Evolutionary conservation across 2,888 invertebrate genomes (phyloP), one percentile per base, ranked within the genome.

Genomic region (Drosophila leonis): DNA sequence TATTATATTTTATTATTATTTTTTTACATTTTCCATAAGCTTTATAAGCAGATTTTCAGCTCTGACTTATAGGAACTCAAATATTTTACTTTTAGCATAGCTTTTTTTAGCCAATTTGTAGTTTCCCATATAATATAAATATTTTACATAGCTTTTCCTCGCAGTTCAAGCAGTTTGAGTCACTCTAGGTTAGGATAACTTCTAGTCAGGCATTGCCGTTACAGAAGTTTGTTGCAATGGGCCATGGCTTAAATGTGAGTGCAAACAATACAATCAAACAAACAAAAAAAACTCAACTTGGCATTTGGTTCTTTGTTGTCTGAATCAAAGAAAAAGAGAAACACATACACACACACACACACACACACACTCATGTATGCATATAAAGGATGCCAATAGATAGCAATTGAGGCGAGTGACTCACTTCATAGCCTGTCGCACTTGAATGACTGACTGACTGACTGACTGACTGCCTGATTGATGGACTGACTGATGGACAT

Each of bases 251-350:
- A 63, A 44, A 44, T 51, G 63, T 54, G 65, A 33, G 57, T 37
- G 29, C 54, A 54, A 39, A 44, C 33, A 31, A 48, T 48, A 29
- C 48, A 18, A 31, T 20, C 48, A 24, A 27, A 48, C 29, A 48
- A 18, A 10, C 8, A 48, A 29, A 49, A 31, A 52, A 41, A 56
- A 60, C 48, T 59, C 54, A 65, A 57, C 63, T 73, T 60, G 59
- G 59, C 49, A 51, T 78, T 64, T 64, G 49, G 64, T 65, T 75
- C 70, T 62, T 74, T 78, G 74, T 76, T 76, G 74, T 69, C 74
- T 65, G 60, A 55, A 31, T 57, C 31, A 56, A 59, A 27, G 61
- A 42, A 42, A 59, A 18, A 42, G 31, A 33, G 35, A 24, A 33
- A 24, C 42, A 39, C 29, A 33, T n/a, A 8, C 41, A 55, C 13